These are phyloP conservation scores for Himalopsyche tibetana DNA, from an alignment of 2,888 invertebrate genomes.

Conservation along the genomic window DNA sequence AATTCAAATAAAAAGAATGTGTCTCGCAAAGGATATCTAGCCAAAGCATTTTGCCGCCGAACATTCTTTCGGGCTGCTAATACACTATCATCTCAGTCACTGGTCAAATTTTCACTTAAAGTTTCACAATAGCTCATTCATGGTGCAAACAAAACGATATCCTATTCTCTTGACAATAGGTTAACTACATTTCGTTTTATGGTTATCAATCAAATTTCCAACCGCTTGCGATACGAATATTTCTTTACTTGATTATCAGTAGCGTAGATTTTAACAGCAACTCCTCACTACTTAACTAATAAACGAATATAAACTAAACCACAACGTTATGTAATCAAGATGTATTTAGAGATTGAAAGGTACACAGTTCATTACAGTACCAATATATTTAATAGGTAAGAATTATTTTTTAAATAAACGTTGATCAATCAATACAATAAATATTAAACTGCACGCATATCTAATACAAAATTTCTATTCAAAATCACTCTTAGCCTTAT, in stretches of 20 bases:
- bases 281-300: too few relatives aligned
- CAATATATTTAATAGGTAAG: too few relatives aligned
- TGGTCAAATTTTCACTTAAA: conserved; percentile 19
- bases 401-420: too few relatives aligned
- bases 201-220: conserved; percentile 65
- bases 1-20: conserved; percentile 25
- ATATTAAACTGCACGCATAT: too few relatives aligned
- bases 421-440: too few relatives aligned
- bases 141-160: conserved; percentile 26
- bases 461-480: too few relatives aligned
- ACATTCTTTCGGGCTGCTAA: conserved; percentile 23
- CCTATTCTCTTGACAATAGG: conserved; percentile 27
- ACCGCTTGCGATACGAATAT: neutral
- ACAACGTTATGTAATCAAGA: too few relatives aligned
- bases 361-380: too few relatives aligned
- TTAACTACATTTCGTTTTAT: conserved; percentile 55
- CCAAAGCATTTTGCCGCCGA: conserved; percentile 5
- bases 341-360: too few relatives aligned
- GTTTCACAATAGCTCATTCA: conserved; percentile 13
- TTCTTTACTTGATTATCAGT: neutral
- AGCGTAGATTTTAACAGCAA: neutral
- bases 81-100: conserved; percentile 9
- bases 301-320: too few relatives aligned
- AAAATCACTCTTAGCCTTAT: too few relatives aligned
- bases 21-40: neutral